These are phyloP conservation scores for Acridotheres tristis DNA, from an alignment of 2,797 vertebrate genomes.

Conservation along the genomic window DNA sequence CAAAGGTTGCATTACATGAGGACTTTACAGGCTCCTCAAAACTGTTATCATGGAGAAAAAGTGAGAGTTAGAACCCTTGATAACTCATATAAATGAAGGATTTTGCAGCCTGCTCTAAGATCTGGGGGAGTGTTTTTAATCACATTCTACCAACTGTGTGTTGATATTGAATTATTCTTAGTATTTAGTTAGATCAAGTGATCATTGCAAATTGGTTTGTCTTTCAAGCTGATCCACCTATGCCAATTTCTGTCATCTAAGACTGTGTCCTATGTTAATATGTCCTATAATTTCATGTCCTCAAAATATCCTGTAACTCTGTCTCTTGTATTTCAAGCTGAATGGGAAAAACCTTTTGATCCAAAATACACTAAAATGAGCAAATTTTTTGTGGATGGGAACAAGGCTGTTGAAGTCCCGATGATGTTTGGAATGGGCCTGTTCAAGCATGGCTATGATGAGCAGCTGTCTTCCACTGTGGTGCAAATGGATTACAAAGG, in stretches of 20 bases:
- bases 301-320: conserved; percentile 7
- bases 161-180: background rate
- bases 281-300: background rate
- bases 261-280: background rate
- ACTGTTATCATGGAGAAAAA: background rate
- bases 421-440: conserved; percentile 87
- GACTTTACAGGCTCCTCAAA: background rate
- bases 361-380: conserved; percentile 74
- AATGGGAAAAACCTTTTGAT: conserved; percentile 88
- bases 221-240: background rate
- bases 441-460: conserved; percentile 80
- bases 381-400: conserved; percentile 80
- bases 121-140: background rate
- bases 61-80: background rate
- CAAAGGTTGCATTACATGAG: background rate
- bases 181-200: background rate
- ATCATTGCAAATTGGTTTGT: background rate
- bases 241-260: background rate
- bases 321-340: conserved; percentile 64
- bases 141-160: background rate
- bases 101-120: background rate
- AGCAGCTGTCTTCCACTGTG: conserved; percentile 76
- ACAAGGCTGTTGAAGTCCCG: conserved; percentile 82
- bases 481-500: conserved; percentile 87
- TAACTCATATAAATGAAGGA: background rate